Base-by-base conservation (phyloP, 2,888 invertebrate genomes). In the Drosophila meridiana region DNA sequence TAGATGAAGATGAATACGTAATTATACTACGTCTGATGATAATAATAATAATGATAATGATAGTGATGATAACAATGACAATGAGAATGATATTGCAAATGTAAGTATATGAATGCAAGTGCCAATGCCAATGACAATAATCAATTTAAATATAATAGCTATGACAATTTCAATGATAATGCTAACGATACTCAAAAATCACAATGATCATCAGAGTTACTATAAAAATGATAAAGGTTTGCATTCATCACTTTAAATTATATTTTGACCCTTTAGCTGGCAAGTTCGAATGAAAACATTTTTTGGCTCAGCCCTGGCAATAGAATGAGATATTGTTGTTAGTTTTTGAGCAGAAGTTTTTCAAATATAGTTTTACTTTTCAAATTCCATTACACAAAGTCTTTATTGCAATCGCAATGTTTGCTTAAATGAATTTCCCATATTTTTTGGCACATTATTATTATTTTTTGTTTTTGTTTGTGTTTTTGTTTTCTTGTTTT, bases 391-490 rank as follows among this genome's bases (percentile, higher is more conserved):
- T 56, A 61, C 13, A 43, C 20, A n/a, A 14, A 61, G 42, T 34
- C 14, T 69, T 61, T 47, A 13, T 47, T 47, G 38, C 45, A 34
- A 20, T 47, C 14, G 62, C 13, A 48, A 48, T 70, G 55, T 56
- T 14, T 57, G 68, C 20, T 48, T 57, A 65, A 65, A 79, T 64
- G 62, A 43, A 69, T 58, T 60, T 58, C 26, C 50, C 60, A 60
- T 57, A 55, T 69, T 55, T 52, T 48, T 66, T 43, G 26, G 26
- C 28, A 48, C 45, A 75, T 68, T 65, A 63, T 40, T 55, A 38
- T 55, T 53, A 3, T 26, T 36, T 80, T 57, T 67, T 61, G n/a
- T 6, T n/a, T 11, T 26, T 13, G 58, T 61, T 66, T n/a, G 20
- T 48, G 26, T 30, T 56, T 52, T n/a, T 32, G 14, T 28, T 11